phyloP scores from a whole-genome alignment of 2,113 vertebrate genomes.

The Desmodus rotundus region DNA sequence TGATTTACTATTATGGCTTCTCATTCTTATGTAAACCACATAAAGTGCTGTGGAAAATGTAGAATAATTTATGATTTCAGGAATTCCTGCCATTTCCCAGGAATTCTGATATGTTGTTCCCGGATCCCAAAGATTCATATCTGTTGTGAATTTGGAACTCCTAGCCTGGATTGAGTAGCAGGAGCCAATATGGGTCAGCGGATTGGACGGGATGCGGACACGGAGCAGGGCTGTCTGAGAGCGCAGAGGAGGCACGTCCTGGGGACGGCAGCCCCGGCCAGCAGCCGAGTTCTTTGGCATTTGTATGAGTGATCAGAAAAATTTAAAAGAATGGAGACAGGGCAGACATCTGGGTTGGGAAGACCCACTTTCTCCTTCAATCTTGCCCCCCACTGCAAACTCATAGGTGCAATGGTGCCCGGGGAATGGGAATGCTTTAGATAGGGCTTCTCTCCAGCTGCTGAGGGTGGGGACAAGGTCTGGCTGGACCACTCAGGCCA shows the following conservation, averaged over 20 bases:
- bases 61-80: not conserved
- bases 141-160: not conserved
- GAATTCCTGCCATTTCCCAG: not conserved
- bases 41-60: not conserved
- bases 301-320: accelerated
- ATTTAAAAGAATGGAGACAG: accelerated
- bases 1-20: accelerated
- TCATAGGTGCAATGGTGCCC: not conserved
- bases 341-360: not conserved
- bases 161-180: accelerated
- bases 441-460: not conserved
- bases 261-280: accelerated
- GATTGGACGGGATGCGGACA: accelerated
- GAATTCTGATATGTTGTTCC: not conserved
- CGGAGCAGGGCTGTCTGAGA: accelerated
- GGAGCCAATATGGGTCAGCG: accelerated
- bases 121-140: not conserved
- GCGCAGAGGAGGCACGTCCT: accelerated
- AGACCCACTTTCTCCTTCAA: accelerated
- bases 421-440: not conserved
- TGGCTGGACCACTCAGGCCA: not conserved
- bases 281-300: accelerated
- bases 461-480: not conserved
- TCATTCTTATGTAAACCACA: not conserved
- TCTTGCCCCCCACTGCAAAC: too few relatives aligned